A percentile compares a stretch with the other conserved stretches of the same genome.
Evolutionary conservation across 2,113 vertebrate species (phyloP).

Genomic region (Muntiacus reevesi): DNA sequence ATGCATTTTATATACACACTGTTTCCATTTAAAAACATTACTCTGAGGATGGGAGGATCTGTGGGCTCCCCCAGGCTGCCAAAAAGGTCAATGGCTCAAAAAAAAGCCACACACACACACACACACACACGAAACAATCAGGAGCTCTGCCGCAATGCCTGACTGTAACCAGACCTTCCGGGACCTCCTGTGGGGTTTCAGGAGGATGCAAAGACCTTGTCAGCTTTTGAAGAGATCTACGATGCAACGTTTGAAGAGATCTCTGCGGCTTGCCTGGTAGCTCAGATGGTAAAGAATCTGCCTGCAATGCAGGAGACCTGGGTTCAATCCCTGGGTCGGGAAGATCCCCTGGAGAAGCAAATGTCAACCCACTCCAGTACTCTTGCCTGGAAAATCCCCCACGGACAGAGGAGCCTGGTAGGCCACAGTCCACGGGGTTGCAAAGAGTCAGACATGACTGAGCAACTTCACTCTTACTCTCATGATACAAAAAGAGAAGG

Average conservation of each 20-base stretch:
- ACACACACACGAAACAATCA: too few relatives aligned
- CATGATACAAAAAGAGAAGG: background rate
- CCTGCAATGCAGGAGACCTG: background rate
- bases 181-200: background rate
- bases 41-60: background rate
- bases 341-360: background rate
- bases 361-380: background rate
- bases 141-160: background rate
- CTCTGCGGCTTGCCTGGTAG: background rate
- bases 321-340: fast-evolving
- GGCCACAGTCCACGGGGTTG: background rate
- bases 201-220: background rate
- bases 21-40: background rate
- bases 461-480: background rate
- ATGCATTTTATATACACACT: background rate
- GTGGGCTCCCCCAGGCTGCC: background rate
- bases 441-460: background rate
- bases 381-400: background rate
- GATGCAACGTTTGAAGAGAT: background rate
- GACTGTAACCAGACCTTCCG: background rate
- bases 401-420: background rate
- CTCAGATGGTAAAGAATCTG: background rate
- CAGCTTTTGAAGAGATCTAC: background rate
- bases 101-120: background rate
- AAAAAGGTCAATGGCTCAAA: background rate